A percentile compares a stretch with the other conserved stretches of the same genome.
phyloP scores from a whole-genome alignment of 1,140 invertebrate genomes.

The Protaetia brevitarsis region DNA sequence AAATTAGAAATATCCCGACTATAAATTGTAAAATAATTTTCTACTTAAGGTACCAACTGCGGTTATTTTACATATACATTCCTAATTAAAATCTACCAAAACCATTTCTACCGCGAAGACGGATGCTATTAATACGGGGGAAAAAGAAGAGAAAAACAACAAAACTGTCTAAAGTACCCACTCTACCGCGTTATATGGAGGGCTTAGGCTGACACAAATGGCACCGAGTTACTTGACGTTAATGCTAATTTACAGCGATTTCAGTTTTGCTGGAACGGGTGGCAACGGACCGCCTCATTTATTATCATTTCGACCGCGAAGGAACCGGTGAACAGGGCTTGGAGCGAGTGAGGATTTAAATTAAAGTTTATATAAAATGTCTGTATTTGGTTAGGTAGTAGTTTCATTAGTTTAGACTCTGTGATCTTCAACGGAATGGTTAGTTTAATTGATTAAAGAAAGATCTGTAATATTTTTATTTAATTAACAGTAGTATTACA shows the following conservation, averaged over 20 bases:
- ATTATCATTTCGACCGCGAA: background rate
- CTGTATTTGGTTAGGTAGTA: too few species aligned
- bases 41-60: too few species aligned
- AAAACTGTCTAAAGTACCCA: background rate
- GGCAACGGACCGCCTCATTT: constrained; percentile 1
- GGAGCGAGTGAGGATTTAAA: background rate
- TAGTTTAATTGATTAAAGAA: too few species aligned
- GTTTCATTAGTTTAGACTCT: too few species aligned
- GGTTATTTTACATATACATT: too few species aligned
- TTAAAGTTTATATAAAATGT: constrained; percentile 11
- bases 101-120: background rate
- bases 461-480: too few species aligned
- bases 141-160: constrained; percentile 5
- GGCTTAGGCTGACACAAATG: constrained; percentile 45
- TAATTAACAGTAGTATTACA: too few species aligned
- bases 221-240: constrained; percentile 45
- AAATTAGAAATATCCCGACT: too few species aligned
- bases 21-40: too few species aligned
- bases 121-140: background rate
- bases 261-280: constrained; percentile 26
- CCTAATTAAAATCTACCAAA: constrained; percentile 2
- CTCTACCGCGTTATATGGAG: constrained; percentile 28
- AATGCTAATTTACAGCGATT: constrained; percentile 47
- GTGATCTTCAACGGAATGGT: too few species aligned
- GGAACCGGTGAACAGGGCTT: background rate